These are phyloP conservation scores for Pseudococcus viburni DNA, from an alignment of 2,888 invertebrate genomes.

Conservation along the genomic window DNA sequence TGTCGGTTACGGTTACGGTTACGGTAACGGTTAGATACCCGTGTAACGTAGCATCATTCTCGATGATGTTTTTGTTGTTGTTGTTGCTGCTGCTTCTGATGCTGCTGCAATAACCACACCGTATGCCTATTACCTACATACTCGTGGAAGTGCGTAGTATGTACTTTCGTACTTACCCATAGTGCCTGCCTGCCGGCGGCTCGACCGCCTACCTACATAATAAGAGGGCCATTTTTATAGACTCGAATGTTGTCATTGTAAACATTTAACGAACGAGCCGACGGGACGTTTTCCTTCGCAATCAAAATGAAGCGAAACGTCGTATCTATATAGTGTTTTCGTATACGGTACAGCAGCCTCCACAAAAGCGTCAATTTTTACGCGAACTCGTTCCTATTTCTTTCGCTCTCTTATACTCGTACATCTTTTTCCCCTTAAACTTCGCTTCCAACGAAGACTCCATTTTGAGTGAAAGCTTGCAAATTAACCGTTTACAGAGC, in stretches of 20 bases:
- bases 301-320: constrained; percentile 40
- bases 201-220: neutral
- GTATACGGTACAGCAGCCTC: constrained; percentile 5
- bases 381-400: neutral
- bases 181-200: too few relatives aligned
- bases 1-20: too few relatives aligned
- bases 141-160: neutral
- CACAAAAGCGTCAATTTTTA: neutral
- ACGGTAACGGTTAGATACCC: neutral
- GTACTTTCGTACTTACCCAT: neutral
- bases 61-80: neutral
- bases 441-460: neutral
- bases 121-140: neutral
- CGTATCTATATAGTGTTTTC: neutral
- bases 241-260: constrained; percentile 43
- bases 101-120: neutral
- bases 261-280: constrained; percentile 29
- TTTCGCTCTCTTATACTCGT: too few relatives aligned
- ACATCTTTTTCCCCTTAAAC: too few relatives aligned
- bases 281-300: neutral
- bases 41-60: too few relatives aligned
- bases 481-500: neutral
- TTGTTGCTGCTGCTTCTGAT: neutral
- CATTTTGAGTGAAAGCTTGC: neutral
- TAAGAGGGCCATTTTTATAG: constrained; percentile 14